Evolutionary conservation across 2,797 vertebrate genomes (phyloP).

Genomic region (Peromyscus melanophrys): DNA sequence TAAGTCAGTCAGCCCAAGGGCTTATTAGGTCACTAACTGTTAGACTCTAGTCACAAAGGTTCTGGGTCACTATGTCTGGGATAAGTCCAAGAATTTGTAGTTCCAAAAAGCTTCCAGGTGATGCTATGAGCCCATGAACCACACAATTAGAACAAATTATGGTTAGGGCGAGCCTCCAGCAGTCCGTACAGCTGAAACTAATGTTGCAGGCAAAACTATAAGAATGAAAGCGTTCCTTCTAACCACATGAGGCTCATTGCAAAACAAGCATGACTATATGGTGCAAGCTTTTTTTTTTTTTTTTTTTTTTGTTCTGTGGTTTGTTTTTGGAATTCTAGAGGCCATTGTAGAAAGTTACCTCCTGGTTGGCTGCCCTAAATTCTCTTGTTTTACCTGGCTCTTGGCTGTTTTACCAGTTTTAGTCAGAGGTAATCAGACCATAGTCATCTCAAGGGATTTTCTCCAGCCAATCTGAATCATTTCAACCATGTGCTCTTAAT

Average conservation of each 20-base stretch:
- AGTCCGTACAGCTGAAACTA: neutral
- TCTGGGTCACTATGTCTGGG: neutral
- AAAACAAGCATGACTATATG: neutral
- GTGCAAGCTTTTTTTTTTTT: neutral
- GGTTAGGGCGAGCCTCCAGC: neutral
- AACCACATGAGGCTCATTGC: neutral
- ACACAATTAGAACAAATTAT: neutral
- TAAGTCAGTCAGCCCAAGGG: neutral
- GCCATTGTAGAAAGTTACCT: constrained; percentile 5
- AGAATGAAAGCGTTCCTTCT: neutral
- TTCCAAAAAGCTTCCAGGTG: constrained; percentile 28
- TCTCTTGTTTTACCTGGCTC: constrained; percentile 16
- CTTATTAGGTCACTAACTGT: neutral
- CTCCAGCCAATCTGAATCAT: neutral
- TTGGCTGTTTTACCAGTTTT: constrained; percentile 16
- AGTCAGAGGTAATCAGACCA: neutral
- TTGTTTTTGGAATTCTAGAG: constrained; percentile 34
- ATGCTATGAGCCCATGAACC: neutral
- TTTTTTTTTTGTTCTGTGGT: neutral
- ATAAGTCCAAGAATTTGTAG: neutral
- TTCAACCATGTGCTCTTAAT: constrained; percentile 58
- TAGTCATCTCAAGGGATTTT: constrained; percentile 27
- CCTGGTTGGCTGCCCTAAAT: constrained; percentile 1
- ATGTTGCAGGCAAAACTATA: neutral
- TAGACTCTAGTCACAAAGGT: neutral